Evolutionary conservation across 2,113 vertebrate genomes (phyloP), one percentile per base, ranked within the genome.

Genomic region (Xiphias gladius): DNA sequence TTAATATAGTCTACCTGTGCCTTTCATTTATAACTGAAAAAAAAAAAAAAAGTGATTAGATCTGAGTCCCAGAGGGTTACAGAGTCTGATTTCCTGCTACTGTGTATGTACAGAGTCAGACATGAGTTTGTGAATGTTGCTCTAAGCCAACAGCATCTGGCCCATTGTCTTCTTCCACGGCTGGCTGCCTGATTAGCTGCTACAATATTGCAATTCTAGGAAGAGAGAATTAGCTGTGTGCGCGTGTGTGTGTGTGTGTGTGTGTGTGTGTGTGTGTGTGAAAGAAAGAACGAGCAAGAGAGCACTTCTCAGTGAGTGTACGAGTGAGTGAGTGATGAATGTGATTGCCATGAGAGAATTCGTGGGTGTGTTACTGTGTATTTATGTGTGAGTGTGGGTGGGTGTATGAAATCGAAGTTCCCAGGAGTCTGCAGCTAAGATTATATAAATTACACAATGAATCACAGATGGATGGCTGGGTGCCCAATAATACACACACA

Each of bases 151-250:
- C 82, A 92, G 89, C 92, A 93, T 92, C 91, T 93, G 93, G 90
- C 84, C 87, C 61, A 88, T 91, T 92, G 92, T 93, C 83, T 91
- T 83, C 70, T 69, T 82, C 85, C 82, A 86, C 73, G 91, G 89
- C 89, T 88, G 89, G 88, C 82, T 91, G 90, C 85, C 85, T 89
- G 86, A 92, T 94, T 90, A 92, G 93, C 90, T 87, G 86, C 89
- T 77, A 82, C 65, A 70, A 63, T 78, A 73, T 70, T 76, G 81
- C 81, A 88, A 84, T 79, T 71, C 76, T 71, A 79, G 39, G 83
- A 74, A 63, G 52, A 72, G 62, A 88, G 73, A 88, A 90, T 89
- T 79, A 91, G 70, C 76, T 81, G 6, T 58, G 37, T 35, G 57
- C 39, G 74, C 62, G 41, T 32, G 70, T 55, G 66, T 74, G 79